Evolutionary conservation across 2,888 invertebrate genomes (phyloP), one percentile per base, ranked within the genome.

Genomic region (Chymomyza procnemis): DNA sequence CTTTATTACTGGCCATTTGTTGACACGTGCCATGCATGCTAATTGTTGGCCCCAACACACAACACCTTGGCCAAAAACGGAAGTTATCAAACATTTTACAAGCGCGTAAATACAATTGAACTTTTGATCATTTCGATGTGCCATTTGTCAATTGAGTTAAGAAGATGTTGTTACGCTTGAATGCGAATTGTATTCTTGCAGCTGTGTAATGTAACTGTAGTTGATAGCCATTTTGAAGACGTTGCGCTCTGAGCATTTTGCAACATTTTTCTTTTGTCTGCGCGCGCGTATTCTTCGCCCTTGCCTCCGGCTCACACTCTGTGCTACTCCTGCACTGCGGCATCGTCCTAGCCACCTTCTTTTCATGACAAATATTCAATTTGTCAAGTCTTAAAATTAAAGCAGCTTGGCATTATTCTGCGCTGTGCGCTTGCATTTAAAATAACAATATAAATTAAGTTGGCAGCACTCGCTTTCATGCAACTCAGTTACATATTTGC

Each of bases 371-470:
- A 71, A 69, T 65, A 85, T 85, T 85, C 82, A 87, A 87, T 87
- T 87, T 82, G 80, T 82, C 87, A 87, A 80, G 67, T 67, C 79
- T 74, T 71, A 71, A 75, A 86, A 82, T 86, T 69, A 72, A 74
- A 68, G 69, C 64, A 72, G 61, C 66, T 80, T 73, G 62, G 41
- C 75, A 54, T 50, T 16, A 50, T 52, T 30, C 6, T 50, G 3
- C 5, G 18, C 50, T n/a, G 16, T 12, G 6, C 50, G 50, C 50
- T 50, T 56, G 18, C 21, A 50, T 34, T 71, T 75, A 64, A 79
- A 73, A 71, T 84, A 52, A 63, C 67, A 77, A 82, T 84, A 79
- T 84, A 82, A 82, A 86, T 82, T 85, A 75, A 79, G 82, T 71
- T 85, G 84, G 69, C 81, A 83, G 70, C 74, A 52, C 76, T 67